Conservation (phyloP, 2,797 vertebrate species). For the Nyctibius grandis region DNA sequence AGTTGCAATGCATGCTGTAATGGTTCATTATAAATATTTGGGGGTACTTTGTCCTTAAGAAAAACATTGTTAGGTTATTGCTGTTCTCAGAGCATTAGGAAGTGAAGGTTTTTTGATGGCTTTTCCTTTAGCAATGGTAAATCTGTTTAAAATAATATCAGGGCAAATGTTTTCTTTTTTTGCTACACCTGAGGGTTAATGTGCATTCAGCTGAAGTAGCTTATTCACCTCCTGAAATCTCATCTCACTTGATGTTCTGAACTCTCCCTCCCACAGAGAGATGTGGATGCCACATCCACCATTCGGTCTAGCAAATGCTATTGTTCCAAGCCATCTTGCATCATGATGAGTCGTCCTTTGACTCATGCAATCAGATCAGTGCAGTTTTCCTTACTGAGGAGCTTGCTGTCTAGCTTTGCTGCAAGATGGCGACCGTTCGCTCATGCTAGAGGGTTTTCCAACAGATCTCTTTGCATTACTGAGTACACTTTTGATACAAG, state of each 20-base stretch:
- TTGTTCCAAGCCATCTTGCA: background rate
- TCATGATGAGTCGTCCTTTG: background rate
- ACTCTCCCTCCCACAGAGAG: background rate
- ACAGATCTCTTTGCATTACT: background rate
- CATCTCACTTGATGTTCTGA: background rate
- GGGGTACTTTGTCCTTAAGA: background rate
- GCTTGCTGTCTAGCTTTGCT: background rate
- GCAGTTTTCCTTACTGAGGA: background rate
- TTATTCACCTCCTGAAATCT: background rate
- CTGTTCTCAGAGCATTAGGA: background rate
- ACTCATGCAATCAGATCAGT: background rate
- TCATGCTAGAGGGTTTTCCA: background rate
- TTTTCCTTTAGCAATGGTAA: background rate
- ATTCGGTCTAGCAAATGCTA: background rate
- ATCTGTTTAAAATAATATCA: background rate
- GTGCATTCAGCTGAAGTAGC: constrained; percentile 10
- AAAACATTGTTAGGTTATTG: background rate
- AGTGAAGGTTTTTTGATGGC: background rate
- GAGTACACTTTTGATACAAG: background rate
- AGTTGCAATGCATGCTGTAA: constrained; percentile 1
- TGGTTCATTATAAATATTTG: constrained; percentile 24
- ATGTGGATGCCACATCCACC: background rate
- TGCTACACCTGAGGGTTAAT: background rate
- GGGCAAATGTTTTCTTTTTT: background rate
- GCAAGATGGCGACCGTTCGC: background rate